Evolutionary conservation across 2,888 invertebrate genomes (phyloP).

Genomic region (Drosophila vallismaia): DNA sequence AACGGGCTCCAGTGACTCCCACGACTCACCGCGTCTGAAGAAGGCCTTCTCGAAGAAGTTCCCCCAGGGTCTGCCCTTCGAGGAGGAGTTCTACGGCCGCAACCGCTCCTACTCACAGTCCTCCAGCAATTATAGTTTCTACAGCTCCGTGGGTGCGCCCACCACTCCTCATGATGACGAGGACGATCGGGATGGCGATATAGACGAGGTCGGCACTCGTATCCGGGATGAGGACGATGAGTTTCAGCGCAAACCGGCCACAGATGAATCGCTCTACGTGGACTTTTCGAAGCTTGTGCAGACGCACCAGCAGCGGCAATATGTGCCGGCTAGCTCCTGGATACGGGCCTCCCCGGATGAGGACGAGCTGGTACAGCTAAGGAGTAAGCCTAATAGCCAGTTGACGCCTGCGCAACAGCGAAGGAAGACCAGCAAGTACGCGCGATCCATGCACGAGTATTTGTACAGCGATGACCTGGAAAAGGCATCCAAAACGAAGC

Average conservation of each 20-base stretch:
- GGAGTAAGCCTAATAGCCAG: conserved; percentile 30
- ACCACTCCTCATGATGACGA: conserved; percentile 61
- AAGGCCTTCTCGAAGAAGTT: conserved; percentile 83
- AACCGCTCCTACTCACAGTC: conserved; percentile 83
- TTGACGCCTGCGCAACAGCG: conserved; percentile 69
- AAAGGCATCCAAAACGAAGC: conserved; percentile 51
- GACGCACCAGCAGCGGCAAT: conserved; percentile 66
- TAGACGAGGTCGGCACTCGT: conserved; percentile 50
- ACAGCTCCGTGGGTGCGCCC: conserved; percentile 80
- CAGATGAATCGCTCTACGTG: conserved; percentile 83
- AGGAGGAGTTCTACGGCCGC: conserved; percentile 83
- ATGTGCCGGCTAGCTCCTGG: conserved; percentile 75
- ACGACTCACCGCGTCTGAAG: conserved; percentile 81
- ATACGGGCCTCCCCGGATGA: conserved; percentile 63
- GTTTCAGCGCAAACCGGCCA: conserved; percentile 83
- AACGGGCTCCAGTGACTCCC: conserved; percentile 80
- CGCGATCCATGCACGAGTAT: conserved; percentile 80
- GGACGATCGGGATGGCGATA: conserved; percentile 50
- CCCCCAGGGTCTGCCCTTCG: conserved; percentile 83
- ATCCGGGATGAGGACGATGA: conserved; percentile 72
- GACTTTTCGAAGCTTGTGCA: conserved; percentile 83
- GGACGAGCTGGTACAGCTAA: conserved; percentile 44
- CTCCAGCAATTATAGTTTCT: conserved; percentile 83
- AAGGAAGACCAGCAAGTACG: conserved; percentile 68
- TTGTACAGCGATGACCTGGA: conserved; percentile 71